Conservation (phyloP, 2,113 vertebrate species). For the Pangasianodon hypophthalmus region DNA sequence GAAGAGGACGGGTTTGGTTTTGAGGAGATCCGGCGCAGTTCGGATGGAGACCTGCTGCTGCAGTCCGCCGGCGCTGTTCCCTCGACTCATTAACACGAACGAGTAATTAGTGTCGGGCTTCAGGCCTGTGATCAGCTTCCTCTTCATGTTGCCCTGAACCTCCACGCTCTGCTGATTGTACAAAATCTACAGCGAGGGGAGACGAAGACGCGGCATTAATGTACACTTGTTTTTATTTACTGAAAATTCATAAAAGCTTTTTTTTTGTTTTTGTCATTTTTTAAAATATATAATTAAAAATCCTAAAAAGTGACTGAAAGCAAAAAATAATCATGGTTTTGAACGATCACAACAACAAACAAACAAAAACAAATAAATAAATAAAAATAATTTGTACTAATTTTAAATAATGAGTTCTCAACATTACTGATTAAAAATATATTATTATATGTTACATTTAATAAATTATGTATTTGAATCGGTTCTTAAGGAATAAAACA, state of each 20-base stretch:
- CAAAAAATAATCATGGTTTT: background rate
- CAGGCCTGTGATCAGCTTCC: slow-evolving; percentile 87
- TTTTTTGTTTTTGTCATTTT: no score
- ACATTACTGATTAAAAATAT: background rate
- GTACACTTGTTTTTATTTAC: background rate
- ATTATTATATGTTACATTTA: background rate
- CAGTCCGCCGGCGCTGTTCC: slow-evolving; percentile 86
- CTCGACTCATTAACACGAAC: slow-evolving; percentile 90
- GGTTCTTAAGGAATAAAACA: background rate
- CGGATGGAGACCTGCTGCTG: slow-evolving; percentile 94
- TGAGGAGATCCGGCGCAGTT: slow-evolving; percentile 87
- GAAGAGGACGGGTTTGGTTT: slow-evolving; percentile 75
- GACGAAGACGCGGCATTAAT: no score
- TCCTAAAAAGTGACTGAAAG: background rate
- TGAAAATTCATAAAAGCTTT: background rate
- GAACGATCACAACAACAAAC: background rate
- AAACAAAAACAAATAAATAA: background rate
- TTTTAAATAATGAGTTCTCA: background rate
- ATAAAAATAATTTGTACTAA: no score
- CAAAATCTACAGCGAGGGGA: slow-evolving; percentile 78
- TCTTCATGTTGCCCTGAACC: slow-evolving; percentile 85
- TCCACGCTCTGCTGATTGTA: slow-evolving; percentile 95
- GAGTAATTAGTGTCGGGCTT: slow-evolving; percentile 93
- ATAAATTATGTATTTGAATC: background rate
- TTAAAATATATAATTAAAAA: background rate